Percentiles rank a stretch among this genome's conserved stretches.
Evolutionary conservation across 2,113 vertebrate species (phyloP).

Genomic region (Burhinus bistriatus): DNA sequence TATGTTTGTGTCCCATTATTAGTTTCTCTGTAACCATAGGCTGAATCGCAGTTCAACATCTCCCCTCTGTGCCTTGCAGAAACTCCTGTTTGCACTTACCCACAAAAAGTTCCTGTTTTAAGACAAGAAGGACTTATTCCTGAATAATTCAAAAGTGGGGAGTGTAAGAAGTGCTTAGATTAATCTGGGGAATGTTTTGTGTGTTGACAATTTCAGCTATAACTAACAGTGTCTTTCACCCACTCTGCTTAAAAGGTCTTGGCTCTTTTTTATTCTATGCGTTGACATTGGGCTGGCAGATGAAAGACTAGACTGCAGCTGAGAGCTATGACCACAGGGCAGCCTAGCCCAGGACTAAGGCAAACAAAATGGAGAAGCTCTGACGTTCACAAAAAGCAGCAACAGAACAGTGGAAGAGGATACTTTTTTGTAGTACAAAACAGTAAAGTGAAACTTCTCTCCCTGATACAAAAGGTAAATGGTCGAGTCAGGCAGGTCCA

Average conservation of each 20-base stretch:
- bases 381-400: background rate
- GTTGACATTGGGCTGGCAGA: background rate
- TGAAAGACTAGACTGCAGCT: slow-evolving; percentile 20
- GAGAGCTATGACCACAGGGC: background rate
- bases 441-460: background rate
- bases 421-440: background rate
- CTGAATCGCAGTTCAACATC: background rate
- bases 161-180: background rate
- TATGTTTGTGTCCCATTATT: background rate
- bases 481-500: background rate
- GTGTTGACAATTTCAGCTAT: slow-evolving; percentile 26
- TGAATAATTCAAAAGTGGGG: slow-evolving; percentile 19
- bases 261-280: slow-evolving; percentile 5
- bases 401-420: background rate
- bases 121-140: background rate
- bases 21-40: background rate
- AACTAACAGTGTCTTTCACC: background rate
- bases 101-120: background rate
- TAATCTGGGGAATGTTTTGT: background rate
- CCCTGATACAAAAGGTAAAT: background rate
- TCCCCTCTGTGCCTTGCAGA: background rate
- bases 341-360: background rate
- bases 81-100: background rate
- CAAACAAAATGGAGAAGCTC: background rate
- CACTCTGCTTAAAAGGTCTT: slow-evolving; percentile 34